Conservation (phyloP, 1,140 invertebrate species). For the Diachasmimorpha longicaudata region DNA sequence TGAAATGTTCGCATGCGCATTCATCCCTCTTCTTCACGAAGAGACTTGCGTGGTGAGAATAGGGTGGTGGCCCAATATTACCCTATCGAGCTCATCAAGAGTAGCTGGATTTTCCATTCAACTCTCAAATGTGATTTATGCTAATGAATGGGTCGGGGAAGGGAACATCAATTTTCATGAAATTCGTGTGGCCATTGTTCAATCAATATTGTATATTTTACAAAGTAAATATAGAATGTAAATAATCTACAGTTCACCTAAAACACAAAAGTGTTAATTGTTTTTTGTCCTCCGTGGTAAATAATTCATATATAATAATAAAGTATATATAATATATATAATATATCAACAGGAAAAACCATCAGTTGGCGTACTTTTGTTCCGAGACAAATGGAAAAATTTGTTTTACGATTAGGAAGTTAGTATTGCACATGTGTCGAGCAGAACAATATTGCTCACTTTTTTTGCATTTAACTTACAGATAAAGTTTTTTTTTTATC, state of each 20-base stretch:
- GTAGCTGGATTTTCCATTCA: neutral
- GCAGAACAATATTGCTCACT: conserved; percentile 13
- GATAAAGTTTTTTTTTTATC: conserved; percentile 11
- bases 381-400: conserved; percentile 23
- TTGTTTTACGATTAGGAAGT: conserved; percentile 22
- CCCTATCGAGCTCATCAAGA: neutral
- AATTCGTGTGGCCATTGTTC: conserved; percentile 25
- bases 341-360: conserved; percentile 59
- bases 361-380: conserved; percentile 20
- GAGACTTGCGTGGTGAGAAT: neutral
- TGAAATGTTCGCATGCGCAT: conserved; percentile 40
- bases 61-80: neutral
- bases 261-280: conserved; percentile 57
- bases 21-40: neutral
- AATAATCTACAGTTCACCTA: conserved; percentile 59
- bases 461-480: conserved; percentile 11
- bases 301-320: conserved; percentile 49
- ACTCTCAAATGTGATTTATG: neutral
- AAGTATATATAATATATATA: conserved; percentile 48
- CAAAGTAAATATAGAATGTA: conserved; percentile 61
- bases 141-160: neutral
- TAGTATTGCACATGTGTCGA: conserved; percentile 1
- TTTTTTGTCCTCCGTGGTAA: conserved; percentile 31
- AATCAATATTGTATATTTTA: conserved; percentile 63
- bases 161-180: neutral